Base-by-base conservation (phyloP, 1,140 invertebrate species). In the Lasaia peninsularis region DNA sequence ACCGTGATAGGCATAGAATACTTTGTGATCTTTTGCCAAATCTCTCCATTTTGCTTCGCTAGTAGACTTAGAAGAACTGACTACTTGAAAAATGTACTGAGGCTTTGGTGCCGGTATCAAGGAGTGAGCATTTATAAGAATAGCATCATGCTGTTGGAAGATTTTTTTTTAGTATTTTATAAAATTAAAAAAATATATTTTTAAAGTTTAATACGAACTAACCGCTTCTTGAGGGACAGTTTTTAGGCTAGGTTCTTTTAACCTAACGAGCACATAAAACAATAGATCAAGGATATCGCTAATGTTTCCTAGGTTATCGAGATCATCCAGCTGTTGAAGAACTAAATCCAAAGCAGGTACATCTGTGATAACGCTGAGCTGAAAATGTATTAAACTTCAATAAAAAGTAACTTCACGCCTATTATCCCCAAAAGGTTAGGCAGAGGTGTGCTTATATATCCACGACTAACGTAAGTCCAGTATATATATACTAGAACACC, bases 1-100 rank as follows among this genome's bases (percentile, higher is more conserved):
- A 20, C 95, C 95, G 86, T 96, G 94, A 71, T 93, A 96, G 10
- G 94, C 95, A 77, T 92, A 92, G 72, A 95, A 91, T 14, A 92
- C 90, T 54, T 91, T 87, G 64, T 90, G 89, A 58, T 91, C 88
- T 68, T 91, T 82, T 14, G 90, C 80, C 28, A 91, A 60, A 24
- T 89, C 88, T 67, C 85, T 89, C 92, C 92, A 94, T 64, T 89
- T 91, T 37, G 89, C 73, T 73, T 93, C 93, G 3, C 83, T 73
- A 32, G 80, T 73, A 9, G 91, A 92, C 57, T 91, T 89, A 57
- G 81, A 80, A 2, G 90, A 78, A 74, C 87, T 90, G 24, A 79
- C 78, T 20, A 94, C 80, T 91, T 93, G 91, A 75, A 94, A 94
- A 67, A 94, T 92, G 60, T 92, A 91, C 75, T 93, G 92, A 31